A percentile compares a stretch with the other conserved stretches of the same genome.
Conservation (phyloP, 2,888 invertebrate species). For the Diaprepes abbreviatus region DNA sequence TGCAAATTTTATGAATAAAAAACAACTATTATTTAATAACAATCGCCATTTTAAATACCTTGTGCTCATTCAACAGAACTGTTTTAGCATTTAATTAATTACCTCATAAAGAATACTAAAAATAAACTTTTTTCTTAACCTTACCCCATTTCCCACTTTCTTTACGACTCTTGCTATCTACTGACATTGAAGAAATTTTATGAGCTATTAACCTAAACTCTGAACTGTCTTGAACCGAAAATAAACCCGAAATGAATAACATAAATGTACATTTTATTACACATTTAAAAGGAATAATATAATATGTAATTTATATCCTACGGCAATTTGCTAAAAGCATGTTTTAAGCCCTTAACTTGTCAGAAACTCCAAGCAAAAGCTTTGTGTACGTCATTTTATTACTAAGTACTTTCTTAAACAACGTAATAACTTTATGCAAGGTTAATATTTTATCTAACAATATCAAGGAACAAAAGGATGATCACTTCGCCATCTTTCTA, state of each 20-base stretch:
- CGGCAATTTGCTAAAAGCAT: conserved; percentile 18
- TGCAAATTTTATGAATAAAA: no score
- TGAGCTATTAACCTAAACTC: conserved; percentile 40
- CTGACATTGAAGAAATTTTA: conserved; percentile 39
- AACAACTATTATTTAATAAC: no score
- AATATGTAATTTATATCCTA: conserved; percentile 34
- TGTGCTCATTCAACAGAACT: neutral
- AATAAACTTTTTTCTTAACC: conserved; percentile 29
- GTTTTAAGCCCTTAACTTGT: neutral
- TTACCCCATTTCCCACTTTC: conserved; percentile 17
- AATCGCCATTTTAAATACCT: no score
- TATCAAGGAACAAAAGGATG: no score
- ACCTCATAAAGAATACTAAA: conserved; percentile 12
- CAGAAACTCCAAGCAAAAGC: no score
- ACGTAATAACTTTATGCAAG: no score
- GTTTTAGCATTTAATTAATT: neutral
- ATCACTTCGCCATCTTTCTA: no score
- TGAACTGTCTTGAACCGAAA: conserved; percentile 29
- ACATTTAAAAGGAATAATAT: conserved; percentile 32
- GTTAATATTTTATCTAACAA: no score
- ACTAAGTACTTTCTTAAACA: no score
- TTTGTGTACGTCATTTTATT: no score
- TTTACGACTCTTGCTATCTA: conserved; percentile 39
- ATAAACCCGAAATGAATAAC: conserved; percentile 34
- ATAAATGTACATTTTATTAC: conserved; percentile 36